Evolutionary conservation across 2,888 invertebrate species (phyloP).

Genomic region (Apamea epomidion): DNA sequence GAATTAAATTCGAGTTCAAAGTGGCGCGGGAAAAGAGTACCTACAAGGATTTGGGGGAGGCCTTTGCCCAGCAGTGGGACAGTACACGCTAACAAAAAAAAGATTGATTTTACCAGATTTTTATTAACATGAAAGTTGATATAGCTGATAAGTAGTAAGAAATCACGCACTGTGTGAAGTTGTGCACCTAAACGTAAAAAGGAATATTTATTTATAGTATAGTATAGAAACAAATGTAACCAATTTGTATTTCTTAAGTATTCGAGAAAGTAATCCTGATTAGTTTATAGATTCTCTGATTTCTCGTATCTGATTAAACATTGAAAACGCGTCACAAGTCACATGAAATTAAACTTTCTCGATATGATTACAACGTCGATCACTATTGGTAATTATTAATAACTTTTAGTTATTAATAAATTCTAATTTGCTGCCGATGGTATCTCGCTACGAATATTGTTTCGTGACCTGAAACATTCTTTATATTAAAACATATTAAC

Average conservation of each 20-base stretch:
- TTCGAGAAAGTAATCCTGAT: background rate
- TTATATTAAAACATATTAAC: background rate
- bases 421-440: constrained; percentile 13
- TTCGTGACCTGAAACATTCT: constrained; percentile 3
- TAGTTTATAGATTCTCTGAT: background rate
- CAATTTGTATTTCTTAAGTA: background rate
- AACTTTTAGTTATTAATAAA: constrained; percentile 18
- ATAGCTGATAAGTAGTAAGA: background rate
- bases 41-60: no score
- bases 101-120: background rate
- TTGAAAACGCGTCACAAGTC: constrained; percentile 16
- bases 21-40: no score
- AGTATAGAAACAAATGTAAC: background rate
- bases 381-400: constrained; percentile 40
- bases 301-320: constrained; percentile 25
- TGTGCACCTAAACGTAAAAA: background rate
- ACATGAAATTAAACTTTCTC: constrained; percentile 58
- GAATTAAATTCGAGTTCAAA: no score
- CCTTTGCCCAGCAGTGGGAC: no score
- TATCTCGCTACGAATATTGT: constrained; percentile 15
- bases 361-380: constrained; percentile 53
- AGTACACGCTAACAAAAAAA: no score
- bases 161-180: background rate
- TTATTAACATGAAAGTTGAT: background rate
- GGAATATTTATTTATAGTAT: background rate